Conservation (phyloP, 23 tunicate genomes). For the Trididemnum clinides region DNA sequence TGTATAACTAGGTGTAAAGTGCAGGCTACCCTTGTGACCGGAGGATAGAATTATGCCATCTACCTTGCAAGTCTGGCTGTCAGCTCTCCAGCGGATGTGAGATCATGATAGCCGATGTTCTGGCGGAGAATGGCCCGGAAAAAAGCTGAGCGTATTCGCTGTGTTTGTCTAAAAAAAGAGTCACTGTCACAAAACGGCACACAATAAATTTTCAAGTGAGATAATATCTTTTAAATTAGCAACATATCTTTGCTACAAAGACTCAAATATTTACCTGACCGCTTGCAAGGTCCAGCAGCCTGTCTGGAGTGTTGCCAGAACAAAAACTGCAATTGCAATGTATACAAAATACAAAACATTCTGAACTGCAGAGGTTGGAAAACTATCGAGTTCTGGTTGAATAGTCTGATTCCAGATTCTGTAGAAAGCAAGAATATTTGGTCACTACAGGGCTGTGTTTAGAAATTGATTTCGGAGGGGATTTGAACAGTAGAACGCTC, state of each 20-base stretch:
- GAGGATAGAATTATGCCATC: too few species aligned
- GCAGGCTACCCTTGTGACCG: too few species aligned
- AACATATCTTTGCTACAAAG: too few species aligned
- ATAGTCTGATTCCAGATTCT: background rate
- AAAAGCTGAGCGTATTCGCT: constrained; percentile 57
- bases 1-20: too few species aligned
- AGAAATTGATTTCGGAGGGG: too few species aligned
- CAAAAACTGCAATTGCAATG: constrained; percentile 41
- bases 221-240: too few species aligned
- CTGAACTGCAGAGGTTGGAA: constrained; percentile 16
- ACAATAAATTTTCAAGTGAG: too few species aligned
- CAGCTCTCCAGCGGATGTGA: constrained; percentile 77
- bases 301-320: constrained; percentile 46
- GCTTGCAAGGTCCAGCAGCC: constrained; percentile 59
- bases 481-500: too few species aligned
- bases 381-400: background rate
- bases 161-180: constrained; percentile 86
- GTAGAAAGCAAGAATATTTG: background rate
- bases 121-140: constrained; percentile 82
- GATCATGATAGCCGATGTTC: constrained; percentile 84
- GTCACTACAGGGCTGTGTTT: too few species aligned
- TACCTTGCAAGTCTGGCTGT: constrained; percentile 84
- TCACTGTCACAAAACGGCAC: too few species aligned
- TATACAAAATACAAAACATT: constrained; percentile 37
- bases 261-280: constrained; percentile 41